phyloP scores from a whole-genome alignment of 1,140 invertebrate species.

The Bursaphelenchus mucronatus region DNA sequence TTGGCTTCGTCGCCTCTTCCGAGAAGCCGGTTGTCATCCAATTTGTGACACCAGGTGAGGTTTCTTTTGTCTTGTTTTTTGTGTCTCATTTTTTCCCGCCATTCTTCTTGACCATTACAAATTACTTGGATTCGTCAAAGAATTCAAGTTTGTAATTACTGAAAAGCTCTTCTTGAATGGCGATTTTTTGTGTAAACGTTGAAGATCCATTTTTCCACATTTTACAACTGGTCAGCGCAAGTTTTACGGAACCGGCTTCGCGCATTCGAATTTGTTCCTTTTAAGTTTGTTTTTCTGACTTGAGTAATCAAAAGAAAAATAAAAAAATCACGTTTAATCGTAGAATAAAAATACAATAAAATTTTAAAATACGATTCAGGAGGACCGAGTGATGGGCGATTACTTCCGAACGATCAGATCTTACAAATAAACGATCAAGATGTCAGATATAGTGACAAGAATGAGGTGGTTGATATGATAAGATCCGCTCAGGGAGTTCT shows the following conservation, averaged over 20 bases:
- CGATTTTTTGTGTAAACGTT: not conserved
- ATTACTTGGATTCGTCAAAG: too few species aligned
- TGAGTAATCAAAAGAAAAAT: too few species aligned
- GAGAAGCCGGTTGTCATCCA: conserved; percentile 83
- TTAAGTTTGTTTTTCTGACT: too few species aligned
- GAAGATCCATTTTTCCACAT: too few species aligned
- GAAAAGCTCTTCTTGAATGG: not conserved
- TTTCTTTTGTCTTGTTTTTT: not conserved
- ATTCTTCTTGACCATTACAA: too few species aligned
- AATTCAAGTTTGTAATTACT: not conserved
- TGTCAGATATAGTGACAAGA: conserved; percentile 75
- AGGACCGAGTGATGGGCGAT: conserved; percentile 79
- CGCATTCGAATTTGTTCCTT: too few species aligned
- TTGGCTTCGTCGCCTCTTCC: conserved; percentile 86
- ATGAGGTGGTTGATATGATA: conserved; percentile 82
- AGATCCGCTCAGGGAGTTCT: conserved; percentile 74
- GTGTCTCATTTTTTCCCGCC: too few species aligned
- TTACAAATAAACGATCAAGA: conserved; percentile 82
- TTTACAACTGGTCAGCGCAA: too few species aligned
- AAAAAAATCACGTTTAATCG: too few species aligned
- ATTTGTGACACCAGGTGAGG: conserved; percentile 66
- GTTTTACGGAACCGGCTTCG: too few species aligned
- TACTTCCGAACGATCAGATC: conserved; percentile 83
- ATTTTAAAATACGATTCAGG: conserved; percentile 64
- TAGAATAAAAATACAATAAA: too few species aligned